These are phyloP conservation scores for Athetis lepigone DNA, from an alignment of 2,888 invertebrate genomes.

Conservation along the genomic window DNA sequence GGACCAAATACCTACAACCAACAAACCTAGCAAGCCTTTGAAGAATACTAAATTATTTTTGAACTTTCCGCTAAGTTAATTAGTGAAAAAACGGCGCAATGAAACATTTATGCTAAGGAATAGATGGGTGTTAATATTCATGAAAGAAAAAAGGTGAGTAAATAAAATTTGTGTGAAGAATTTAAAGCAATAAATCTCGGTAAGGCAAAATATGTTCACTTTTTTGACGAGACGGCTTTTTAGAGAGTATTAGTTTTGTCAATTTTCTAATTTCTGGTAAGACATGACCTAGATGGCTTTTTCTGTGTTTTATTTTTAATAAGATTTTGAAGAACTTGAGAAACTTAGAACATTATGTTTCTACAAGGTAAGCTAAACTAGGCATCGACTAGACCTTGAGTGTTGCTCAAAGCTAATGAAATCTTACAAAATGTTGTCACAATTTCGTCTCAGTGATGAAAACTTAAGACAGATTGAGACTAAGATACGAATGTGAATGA, in stretches of 20 bases:
- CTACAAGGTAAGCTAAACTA: conserved; percentile 5
- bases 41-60: conserved; percentile 51
- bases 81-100: conserved; percentile 15
- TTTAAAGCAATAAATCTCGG: neutral
- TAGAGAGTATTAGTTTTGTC: neutral
- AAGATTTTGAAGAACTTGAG: neutral
- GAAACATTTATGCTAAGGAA: conserved; percentile 24
- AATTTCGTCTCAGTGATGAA: too few species aligned
- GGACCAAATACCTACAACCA: conserved; percentile 40
- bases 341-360: conserved; percentile 11
- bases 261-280: neutral
- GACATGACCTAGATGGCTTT: neutral
- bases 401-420: too few species aligned
- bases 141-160: conserved; percentile 27
- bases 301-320: neutral
- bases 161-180: conserved; percentile 23
- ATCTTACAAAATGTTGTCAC: too few species aligned
- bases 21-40: conserved; percentile 26
- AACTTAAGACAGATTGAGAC: too few species aligned
- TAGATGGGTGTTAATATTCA: conserved; percentile 42
- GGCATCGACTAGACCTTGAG: neutral
- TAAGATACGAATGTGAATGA: too few species aligned
- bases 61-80: conserved; percentile 43
- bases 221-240: neutral
- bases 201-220: neutral